phyloP scores from a whole-genome alignment of 1,140 invertebrate species.

The Drosophila pachea region DNA sequence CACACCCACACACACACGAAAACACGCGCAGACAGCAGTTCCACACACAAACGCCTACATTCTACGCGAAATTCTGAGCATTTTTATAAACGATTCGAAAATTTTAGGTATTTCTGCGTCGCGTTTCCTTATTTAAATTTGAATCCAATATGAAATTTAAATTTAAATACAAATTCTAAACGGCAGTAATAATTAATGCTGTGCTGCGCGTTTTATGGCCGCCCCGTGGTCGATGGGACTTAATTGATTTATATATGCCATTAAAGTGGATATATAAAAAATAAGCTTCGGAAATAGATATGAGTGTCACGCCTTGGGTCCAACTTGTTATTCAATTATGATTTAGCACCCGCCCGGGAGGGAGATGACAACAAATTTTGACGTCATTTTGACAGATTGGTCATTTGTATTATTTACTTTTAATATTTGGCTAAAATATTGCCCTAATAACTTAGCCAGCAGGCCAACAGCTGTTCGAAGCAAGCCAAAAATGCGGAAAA shows the following conservation, averaged over 20 bases:
- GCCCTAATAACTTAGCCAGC: slow-evolving; percentile 36
- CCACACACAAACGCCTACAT: slow-evolving; percentile 21
- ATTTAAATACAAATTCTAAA: slow-evolving; percentile 47
- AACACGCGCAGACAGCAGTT: neutral
- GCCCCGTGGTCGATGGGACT: slow-evolving; percentile 32
- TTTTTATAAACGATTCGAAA: slow-evolving; percentile 41
- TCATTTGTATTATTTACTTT: slow-evolving; percentile 63
- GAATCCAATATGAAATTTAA: slow-evolving; percentile 17
- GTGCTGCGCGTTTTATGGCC: slow-evolving; percentile 6
- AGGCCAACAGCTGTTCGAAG: slow-evolving; percentile 5
- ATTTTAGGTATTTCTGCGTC: slow-evolving; percentile 36
- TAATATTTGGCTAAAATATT: slow-evolving; percentile 53
- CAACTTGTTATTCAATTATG: slow-evolving; percentile 48
- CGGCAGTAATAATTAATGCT: slow-evolving; percentile 55
- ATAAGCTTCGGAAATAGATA: too few relatives aligned
- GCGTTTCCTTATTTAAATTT: slow-evolving; percentile 52
- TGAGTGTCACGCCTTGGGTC: too few relatives aligned
- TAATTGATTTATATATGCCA: slow-evolving; percentile 65
- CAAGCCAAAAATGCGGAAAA: neutral
- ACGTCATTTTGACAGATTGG: slow-evolving; percentile 70
- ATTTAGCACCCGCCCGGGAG: slow-evolving; percentile 23
- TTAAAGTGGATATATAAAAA: slow-evolving; percentile 19
- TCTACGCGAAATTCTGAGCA: neutral
- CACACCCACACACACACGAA: neutral
- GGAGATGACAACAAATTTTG: slow-evolving; percentile 47